A percentile compares a stretch with the other conserved stretches of the same genome.
These are phyloP conservation scores for Pangasius larnaudii DNA, from an alignment of 2,797 vertebrate species.

Conservation along the genomic window DNA sequence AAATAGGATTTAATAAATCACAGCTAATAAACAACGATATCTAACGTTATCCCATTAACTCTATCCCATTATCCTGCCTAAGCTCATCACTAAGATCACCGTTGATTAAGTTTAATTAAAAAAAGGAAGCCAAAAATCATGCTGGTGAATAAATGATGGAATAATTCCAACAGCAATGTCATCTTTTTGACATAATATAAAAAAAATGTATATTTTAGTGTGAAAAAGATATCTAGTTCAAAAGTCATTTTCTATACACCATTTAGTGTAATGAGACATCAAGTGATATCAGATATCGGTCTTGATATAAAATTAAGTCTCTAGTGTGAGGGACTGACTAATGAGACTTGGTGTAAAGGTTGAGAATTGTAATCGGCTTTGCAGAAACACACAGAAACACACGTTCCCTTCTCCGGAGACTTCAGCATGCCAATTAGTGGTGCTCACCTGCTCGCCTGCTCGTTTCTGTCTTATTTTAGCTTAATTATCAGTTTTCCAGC, in stretches of 20 bases:
- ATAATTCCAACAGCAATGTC: neutral
- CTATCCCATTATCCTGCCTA: neutral
- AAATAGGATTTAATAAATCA: neutral
- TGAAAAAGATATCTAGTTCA: neutral
- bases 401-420: constrained; percentile 7
- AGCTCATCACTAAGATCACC: neutral
- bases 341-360: neutral
- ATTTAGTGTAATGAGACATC: constrained; percentile 3
- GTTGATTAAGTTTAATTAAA: neutral
- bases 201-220: neutral
- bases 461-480: constrained; percentile 2
- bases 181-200: neutral
- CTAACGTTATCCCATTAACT: neutral
- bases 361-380: neutral
- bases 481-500: constrained; percentile 32
- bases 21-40: neutral
- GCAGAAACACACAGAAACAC: neutral
- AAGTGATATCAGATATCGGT: neutral
- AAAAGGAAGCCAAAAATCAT: neutral
- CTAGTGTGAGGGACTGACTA: neutral
- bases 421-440: neutral
- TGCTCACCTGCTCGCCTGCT: neutral
- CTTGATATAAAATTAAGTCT: neutral
- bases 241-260: neutral
- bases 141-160: neutral